Evolutionary conservation across 2,113 vertebrate species (phyloP).

Genomic region (Lasiurus cinereus): DNA sequence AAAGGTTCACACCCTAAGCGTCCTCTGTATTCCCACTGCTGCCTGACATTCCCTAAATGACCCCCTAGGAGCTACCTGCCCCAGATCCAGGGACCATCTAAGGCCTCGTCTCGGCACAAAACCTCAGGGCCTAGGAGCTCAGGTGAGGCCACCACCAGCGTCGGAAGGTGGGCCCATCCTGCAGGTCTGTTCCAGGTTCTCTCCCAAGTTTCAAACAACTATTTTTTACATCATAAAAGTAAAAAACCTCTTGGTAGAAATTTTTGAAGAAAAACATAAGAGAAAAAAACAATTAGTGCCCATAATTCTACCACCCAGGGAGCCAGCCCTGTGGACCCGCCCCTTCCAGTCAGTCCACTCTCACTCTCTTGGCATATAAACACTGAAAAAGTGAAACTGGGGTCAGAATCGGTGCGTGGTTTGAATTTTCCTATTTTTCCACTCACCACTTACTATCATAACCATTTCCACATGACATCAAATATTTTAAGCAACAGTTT

Average conservation of each 20-base stretch:
- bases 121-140: neutral
- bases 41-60: neutral
- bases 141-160: neutral
- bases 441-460: slow-evolving; percentile 58
- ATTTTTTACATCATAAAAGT: slow-evolving; percentile 38
- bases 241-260: slow-evolving; percentile 11
- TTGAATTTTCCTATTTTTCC: slow-evolving; percentile 55
- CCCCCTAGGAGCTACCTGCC: neutral
- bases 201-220: neutral
- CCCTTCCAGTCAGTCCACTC: neutral
- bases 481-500: slow-evolving; percentile 62
- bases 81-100: neutral
- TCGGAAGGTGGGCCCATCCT: neutral
- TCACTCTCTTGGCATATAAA: slow-evolving; percentile 42
- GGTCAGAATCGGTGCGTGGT: slow-evolving; percentile 47
- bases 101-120: neutral
- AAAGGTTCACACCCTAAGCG: neutral
- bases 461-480: slow-evolving; percentile 62
- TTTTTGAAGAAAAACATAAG: neutral
- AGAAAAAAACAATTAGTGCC: neutral
- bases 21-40: neutral
- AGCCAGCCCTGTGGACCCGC: neutral
- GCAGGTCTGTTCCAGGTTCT: neutral
- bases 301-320: neutral
- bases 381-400: slow-evolving; percentile 57